Percentiles rank a stretch among this genome's conserved stretches.
Conservation (phyloP, 2,797 vertebrate genomes). For the Enteromius treurensis region DNA sequence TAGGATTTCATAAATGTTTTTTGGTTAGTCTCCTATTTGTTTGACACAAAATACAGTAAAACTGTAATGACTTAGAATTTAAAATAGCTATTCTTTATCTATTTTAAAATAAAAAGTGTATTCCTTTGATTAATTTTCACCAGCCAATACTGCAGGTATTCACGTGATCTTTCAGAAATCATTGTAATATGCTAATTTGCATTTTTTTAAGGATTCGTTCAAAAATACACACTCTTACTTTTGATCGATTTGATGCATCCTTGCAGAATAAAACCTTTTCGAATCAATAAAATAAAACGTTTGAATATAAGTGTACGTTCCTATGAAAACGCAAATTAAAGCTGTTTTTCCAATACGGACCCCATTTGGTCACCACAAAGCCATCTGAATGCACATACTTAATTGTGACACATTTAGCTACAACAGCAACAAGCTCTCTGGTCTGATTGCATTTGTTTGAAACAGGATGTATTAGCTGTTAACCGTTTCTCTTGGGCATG, state of each 20-base stretch:
- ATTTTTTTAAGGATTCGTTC: not conserved
- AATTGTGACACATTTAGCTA: constrained; percentile 1
- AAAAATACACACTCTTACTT: not conserved
- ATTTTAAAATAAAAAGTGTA: not conserved
- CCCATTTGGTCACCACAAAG: not conserved
- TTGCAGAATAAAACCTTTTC: not conserved
- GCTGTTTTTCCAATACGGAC: not conserved
- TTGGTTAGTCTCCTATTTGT: not conserved
- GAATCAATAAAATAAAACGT: not conserved
- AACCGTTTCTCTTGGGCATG: constrained; percentile 27
- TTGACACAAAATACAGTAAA: not conserved
- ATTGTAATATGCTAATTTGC: not conserved
- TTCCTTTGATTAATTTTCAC: not conserved
- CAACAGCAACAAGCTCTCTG: constrained; percentile 11
- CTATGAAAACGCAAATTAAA: not conserved
- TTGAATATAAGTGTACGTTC: not conserved
- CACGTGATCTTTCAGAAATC: not conserved
- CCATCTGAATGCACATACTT: not conserved
- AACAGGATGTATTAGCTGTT: constrained; percentile 63
- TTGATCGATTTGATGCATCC: not conserved
- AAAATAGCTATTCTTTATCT: not conserved
- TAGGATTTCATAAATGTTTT: not conserved
- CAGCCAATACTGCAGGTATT: not conserved
- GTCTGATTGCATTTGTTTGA: constrained; percentile 36
- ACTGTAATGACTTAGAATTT: not conserved